Conservation (phyloP, 1,140 invertebrate genomes). For the Lordiphosa stackelbergi region DNA sequence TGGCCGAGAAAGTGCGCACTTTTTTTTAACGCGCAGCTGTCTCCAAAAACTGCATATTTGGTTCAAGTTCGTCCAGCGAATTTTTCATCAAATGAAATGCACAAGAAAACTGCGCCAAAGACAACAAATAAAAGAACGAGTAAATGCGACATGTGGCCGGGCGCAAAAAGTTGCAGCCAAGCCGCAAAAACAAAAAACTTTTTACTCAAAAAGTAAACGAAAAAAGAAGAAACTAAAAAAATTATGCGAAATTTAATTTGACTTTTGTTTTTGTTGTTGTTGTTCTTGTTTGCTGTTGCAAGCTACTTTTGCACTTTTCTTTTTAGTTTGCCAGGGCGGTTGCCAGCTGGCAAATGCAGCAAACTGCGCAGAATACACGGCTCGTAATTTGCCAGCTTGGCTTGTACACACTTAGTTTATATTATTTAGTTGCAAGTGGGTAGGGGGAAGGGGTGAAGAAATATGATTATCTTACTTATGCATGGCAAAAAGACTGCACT, state of each 20-base stretch:
- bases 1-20: conserved; percentile 27
- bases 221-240: conserved; percentile 49
- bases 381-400: conserved; percentile 69
- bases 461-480: conserved; percentile 70
- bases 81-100: conserved; percentile 56
- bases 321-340: conserved; percentile 42
- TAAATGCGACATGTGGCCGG: conserved; percentile 70
- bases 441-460: conserved; percentile 23
- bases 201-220: conserved; percentile 36
- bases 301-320: conserved; percentile 64
- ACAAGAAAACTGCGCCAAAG: conserved; percentile 59
- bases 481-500: conserved; percentile 47
- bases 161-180: conserved; percentile 59
- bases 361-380: conserved; percentile 37
- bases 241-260: conserved; percentile 76
- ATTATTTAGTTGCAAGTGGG: conserved; percentile 62
- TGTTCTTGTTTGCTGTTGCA: conserved; percentile 25
- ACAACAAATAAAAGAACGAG: conserved; percentile 46
- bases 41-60: conserved; percentile 53
- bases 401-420: conserved; percentile 68
- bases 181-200: conserved; percentile 71
- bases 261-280: conserved; percentile 52
- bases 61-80: conserved; percentile 62
- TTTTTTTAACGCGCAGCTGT: conserved; percentile 37
- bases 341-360: conserved; percentile 60